These are phyloP conservation scores for Dendronephthya gigantea DNA, from an alignment of 64 coral and sea anemone genomes.

Conservation along the genomic window DNA sequence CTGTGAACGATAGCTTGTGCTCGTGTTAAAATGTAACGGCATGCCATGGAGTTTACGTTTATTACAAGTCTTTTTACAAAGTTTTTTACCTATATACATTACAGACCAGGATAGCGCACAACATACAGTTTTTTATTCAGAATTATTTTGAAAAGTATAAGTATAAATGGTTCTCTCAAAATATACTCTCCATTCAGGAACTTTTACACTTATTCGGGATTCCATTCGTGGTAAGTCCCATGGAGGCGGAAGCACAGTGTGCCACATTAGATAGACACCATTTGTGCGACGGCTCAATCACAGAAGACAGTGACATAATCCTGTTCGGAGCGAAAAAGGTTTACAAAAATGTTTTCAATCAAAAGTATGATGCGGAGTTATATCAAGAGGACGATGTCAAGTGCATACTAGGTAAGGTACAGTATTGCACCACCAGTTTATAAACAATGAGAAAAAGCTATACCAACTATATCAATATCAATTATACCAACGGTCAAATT, in stretches of 20 bases:
- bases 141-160: too few relatives aligned
- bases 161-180: not conserved
- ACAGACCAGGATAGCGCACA: too few relatives aligned
- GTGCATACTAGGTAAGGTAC: conserved; percentile 40
- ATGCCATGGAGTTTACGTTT: too few relatives aligned
- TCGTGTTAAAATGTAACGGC: too few relatives aligned
- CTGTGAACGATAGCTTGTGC: not conserved
- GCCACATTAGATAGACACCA: conserved; percentile 39
- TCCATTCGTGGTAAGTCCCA: conserved; percentile 80
- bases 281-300: conserved; percentile 69
- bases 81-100: too few relatives aligned
- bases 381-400: conserved; percentile 55
- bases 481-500: too few relatives aligned
- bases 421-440: not conserved
- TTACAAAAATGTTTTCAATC: conserved; percentile 94
- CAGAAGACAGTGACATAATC: conserved; percentile 89
- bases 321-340: conserved; percentile 74
- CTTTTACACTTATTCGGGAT: conserved; percentile 81
- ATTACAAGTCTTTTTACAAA: too few relatives aligned
- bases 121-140: too few relatives aligned
- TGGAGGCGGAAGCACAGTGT: conserved; percentile 96
- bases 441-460: not conserved
- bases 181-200: conserved; percentile 35
- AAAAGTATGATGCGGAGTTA: conserved; percentile 60
- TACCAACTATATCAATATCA: too few relatives aligned